Base-by-base conservation (phyloP, 1,140 invertebrate species). In the Hyphantria cunea region DNA sequence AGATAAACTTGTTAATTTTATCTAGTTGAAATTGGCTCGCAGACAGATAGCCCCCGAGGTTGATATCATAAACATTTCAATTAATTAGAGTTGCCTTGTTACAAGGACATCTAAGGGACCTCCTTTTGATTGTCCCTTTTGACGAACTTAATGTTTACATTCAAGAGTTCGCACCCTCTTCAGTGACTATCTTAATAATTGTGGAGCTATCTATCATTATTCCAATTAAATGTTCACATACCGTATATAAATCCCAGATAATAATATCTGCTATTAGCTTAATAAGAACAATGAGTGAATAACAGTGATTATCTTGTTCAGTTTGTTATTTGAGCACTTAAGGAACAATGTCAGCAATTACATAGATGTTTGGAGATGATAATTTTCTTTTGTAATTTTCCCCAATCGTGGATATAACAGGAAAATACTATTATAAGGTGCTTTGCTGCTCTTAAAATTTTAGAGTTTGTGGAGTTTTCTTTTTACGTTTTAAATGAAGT, bases 61-160 rank as follows among this genome's bases (percentile, higher is more conserved):
- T 54, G 32, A 39, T 45, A 58, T 69, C 61, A 72, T 72, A 75
- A 71, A 76, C 66, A 74, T 74, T 71, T 68, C 66, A 68, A 74
- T 71, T 76, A 76, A 76, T 76, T 71, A 73, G 63, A 65, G 68
- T 63, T 72, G 53, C 50, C 54, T 66, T 56, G 68, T 69, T 53
- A 64, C 51, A 33, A 55, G 47, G 64, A 33, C 56, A 64, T 58
- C 62, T 61, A 31, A 66, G 62, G 61, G 61, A 54, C 54, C 49
- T 66, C 50, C 49, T 66, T 71, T 66, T 68, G 63, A 70, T 68
- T 76, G 72, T 71, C 68, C 69, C 58, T 64, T 65, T 61, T 53
- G 55, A 64, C 53, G 62, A 74, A 74, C 68, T 74, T 68, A 71
- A 71, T 67, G 66, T 73, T 76, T 71, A 61, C 62, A 66, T 71